phyloP scores from a whole-genome alignment of 1,140 invertebrate species.

The Mactra quadrangularis region DNA sequence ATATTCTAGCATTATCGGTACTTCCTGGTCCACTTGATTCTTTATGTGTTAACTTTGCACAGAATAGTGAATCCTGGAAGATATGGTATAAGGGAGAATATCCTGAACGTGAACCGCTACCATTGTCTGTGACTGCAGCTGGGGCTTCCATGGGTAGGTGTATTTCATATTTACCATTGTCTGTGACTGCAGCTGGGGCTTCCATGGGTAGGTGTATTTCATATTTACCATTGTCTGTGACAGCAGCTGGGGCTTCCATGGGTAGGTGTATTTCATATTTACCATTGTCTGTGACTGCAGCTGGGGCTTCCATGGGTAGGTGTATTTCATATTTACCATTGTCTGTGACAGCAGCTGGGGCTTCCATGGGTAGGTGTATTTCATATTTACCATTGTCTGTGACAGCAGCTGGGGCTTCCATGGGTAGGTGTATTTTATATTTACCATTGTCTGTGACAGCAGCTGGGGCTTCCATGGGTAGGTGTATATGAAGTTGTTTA shows the following conservation, averaged over 20 bases:
- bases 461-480: constrained; percentile 51
- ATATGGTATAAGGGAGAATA: constrained; percentile 77
- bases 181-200: constrained; percentile 41
- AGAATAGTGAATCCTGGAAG: constrained; percentile 76
- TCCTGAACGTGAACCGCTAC: constrained; percentile 79
- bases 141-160: constrained; percentile 57
- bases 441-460: constrained; percentile 68
- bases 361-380: constrained; percentile 59
- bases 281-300: constrained; percentile 63
- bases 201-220: too few species aligned
- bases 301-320: constrained; percentile 57
- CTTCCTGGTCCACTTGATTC: constrained; percentile 82
- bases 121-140: constrained; percentile 59
- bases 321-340: too few species aligned
- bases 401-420: constrained; percentile 30
- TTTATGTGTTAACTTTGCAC: constrained; percentile 80
- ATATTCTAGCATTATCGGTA: constrained; percentile 82
- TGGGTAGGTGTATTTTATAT: constrained; percentile 61
- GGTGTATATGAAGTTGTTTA: too few species aligned
- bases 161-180: constrained; percentile 68
- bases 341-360: constrained; percentile 38
- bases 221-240: constrained; percentile 70
- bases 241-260: constrained; percentile 40
- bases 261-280: constrained; percentile 69
- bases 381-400: constrained; percentile 72